Percentiles rank a stretch among this genome's conserved stretches.
Evolutionary conservation across 2,888 invertebrate genomes (phyloP).

Genomic region (Trisateles emortualis): DNA sequence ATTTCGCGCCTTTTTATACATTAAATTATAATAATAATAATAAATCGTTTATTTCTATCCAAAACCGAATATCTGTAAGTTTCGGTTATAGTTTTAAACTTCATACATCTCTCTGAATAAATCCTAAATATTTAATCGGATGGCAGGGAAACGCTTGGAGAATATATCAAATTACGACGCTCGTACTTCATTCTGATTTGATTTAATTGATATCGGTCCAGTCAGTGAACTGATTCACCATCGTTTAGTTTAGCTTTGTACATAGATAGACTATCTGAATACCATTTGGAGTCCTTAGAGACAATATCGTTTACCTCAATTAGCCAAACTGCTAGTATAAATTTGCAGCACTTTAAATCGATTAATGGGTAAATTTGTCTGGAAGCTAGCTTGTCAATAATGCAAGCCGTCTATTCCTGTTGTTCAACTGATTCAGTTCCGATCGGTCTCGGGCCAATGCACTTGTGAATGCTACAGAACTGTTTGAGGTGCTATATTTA

Average conservation of each 20-base stretch:
- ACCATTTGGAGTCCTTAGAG: neutral
- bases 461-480: neutral
- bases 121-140: too few relatives aligned
- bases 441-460: neutral
- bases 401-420: slow-evolving; percentile 46
- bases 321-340: neutral
- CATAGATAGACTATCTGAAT: neutral
- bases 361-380: slow-evolving; percentile 12
- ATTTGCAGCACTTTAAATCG: slow-evolving; percentile 15
- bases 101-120: too few relatives aligned
- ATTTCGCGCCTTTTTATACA: too few relatives aligned
- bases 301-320: neutral
- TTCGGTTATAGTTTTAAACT: too few relatives aligned
- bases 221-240: neutral
- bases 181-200: too few relatives aligned
- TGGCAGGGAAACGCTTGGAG: too few relatives aligned
- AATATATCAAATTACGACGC: too few relatives aligned
- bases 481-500: neutral
- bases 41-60: too few relatives aligned
- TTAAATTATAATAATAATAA: too few relatives aligned
- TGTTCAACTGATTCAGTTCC: slow-evolving; percentile 10
- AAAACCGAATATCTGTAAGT: too few relatives aligned
- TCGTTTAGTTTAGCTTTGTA: neutral
- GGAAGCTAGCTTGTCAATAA: slow-evolving; percentile 38
- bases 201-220: too few relatives aligned